Evolutionary conservation across 2,113 vertebrate species (phyloP).

Genomic region (Noturus placidus): DNA sequence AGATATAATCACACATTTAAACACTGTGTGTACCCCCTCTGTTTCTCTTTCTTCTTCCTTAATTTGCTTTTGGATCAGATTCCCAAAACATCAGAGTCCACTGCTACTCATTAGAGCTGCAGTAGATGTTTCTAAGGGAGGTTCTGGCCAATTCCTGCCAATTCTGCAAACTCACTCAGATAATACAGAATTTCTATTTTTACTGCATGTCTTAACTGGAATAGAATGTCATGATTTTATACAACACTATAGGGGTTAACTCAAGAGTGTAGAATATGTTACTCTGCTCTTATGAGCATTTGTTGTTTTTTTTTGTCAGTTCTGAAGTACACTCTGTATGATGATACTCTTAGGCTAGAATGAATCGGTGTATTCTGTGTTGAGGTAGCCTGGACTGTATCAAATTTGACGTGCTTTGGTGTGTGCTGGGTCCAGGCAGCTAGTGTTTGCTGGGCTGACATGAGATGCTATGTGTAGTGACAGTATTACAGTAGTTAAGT

Average conservation of each 20-base stretch:
- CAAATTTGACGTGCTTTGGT: not conserved
- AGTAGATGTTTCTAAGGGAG: not conserved
- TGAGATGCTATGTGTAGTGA: not conserved
- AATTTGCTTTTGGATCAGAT: constrained; percentile 32
- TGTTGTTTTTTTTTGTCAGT: not conserved
- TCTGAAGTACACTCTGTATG: not conserved
- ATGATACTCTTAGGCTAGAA: not conserved
- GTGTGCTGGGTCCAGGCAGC: not conserved
- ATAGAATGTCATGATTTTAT: not conserved
- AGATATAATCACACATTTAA: not conserved
- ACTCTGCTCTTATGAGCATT: not conserved
- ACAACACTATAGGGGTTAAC: not conserved
- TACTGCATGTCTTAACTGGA: not conserved
- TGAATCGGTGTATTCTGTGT: not conserved
- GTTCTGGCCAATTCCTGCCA: not conserved
- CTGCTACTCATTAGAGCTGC: constrained; percentile 31
- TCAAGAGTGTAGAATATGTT: not conserved
- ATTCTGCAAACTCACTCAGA: not conserved
- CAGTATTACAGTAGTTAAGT: not conserved
- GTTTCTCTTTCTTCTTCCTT: not conserved
- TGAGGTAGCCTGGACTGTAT: not conserved
- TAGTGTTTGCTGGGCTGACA: not conserved
- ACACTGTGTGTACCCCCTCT: not conserved
- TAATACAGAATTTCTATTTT: not conserved
- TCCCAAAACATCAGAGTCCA: constrained; percentile 18